Conservation (phyloP, 2,888 invertebrate genomes). For the Noctua janthe region DNA sequence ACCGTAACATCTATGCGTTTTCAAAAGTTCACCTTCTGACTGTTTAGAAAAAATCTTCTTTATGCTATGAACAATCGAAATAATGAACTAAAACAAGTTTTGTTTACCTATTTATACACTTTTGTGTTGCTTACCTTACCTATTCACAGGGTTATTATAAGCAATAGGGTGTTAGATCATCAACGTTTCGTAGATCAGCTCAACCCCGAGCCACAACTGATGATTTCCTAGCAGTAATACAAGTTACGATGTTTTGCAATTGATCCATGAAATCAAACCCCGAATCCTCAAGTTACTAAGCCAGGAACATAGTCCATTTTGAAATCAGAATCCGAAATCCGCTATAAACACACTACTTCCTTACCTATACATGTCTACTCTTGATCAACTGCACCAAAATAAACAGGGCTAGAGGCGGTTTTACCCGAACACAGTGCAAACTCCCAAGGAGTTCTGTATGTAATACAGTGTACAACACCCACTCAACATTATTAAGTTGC, state of each 20-base stretch:
- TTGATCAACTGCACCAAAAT: constrained; percentile 32
- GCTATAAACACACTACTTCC: background rate
- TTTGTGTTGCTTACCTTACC: background rate
- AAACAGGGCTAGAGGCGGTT: constrained; percentile 26
- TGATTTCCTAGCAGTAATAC: background rate
- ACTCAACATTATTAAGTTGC: constrained; percentile 52
- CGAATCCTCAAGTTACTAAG: background rate
- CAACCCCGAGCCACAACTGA: background rate
- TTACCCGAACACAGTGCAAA: constrained; percentile 34
- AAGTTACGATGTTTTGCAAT: background rate
- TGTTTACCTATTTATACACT: background rate
- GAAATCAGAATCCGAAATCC: constrained; percentile 16
- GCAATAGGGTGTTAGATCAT: background rate
- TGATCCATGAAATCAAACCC: background rate
- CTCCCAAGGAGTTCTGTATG: constrained; percentile 32
- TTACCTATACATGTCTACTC: background rate
- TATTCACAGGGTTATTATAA: background rate
- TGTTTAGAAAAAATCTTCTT: background rate
- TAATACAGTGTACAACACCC: constrained; percentile 37
- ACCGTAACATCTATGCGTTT: background rate
- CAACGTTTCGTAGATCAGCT: background rate
- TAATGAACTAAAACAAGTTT: background rate
- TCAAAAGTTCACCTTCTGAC: too few relatives aligned
- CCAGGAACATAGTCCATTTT: background rate
- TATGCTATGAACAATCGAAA: background rate